Evolutionary conservation across 2,113 vertebrate genomes (phyloP).

Genomic region (Mohoua ochrocephala): DNA sequence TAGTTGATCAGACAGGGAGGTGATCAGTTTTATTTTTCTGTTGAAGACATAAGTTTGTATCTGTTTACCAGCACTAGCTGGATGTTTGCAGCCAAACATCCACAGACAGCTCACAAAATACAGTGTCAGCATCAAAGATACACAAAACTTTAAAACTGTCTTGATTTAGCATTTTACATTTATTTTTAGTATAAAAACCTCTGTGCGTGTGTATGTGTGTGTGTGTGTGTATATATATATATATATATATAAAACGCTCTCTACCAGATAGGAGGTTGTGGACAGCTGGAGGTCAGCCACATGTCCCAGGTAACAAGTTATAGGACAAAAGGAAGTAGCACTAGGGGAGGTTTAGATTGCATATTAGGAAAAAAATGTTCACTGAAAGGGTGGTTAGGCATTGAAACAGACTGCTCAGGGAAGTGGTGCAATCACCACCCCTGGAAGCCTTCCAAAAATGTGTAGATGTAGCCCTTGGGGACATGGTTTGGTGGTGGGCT

Average conservation of each 20-base stretch:
- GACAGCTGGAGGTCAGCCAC: background rate
- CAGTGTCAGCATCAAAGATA: too few relatives aligned
- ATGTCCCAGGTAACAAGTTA: background rate
- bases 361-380: background rate
- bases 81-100: background rate
- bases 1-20: background rate
- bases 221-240: rapidly evolving
- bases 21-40: background rate
- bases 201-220: too few relatives aligned
- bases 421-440: background rate
- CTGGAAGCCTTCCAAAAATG: background rate
- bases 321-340: background rate
- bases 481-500: background rate
- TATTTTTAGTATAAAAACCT: background rate
- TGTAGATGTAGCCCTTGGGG: background rate
- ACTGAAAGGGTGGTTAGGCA: background rate
- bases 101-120: background rate
- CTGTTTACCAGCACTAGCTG: background rate
- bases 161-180: background rate
- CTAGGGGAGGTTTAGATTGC: background rate
- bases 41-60: background rate
- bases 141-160: too few relatives aligned
- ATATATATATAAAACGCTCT: background rate
- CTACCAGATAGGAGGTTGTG: background rate
- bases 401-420: background rate